These are phyloP conservation scores for Sternotherus odoratus DNA, from an alignment of 2,797 vertebrate species.

Conservation along the genomic window DNA sequence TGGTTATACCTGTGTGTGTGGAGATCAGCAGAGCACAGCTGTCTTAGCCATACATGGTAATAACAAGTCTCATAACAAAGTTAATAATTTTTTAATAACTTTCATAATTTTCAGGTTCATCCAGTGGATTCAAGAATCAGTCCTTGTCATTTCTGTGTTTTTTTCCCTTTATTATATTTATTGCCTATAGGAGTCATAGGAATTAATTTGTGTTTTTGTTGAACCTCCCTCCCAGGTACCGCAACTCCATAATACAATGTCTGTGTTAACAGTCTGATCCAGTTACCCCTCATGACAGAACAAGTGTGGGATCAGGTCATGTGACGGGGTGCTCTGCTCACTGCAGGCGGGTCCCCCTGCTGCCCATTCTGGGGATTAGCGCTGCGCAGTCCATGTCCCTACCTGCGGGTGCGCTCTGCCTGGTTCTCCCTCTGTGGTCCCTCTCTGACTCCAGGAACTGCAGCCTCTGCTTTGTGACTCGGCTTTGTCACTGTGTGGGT, in stretches of 20 bases:
- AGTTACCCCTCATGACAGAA: not conserved
- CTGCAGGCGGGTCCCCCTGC: not conserved
- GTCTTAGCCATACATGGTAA: slow-evolving; percentile 70
- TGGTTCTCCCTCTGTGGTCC: not conserved
- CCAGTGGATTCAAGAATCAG: not conserved
- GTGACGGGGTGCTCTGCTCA: not conserved
- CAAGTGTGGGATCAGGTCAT: not conserved
- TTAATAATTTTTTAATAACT: not conserved
- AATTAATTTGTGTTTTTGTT: not conserved
- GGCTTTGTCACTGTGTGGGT: not conserved
- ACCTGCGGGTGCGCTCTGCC: not conserved
- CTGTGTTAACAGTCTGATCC: rapidly evolving
- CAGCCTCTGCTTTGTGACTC: not conserved
- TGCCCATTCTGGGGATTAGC: not conserved
- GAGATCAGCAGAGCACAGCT: slow-evolving; percentile 69
- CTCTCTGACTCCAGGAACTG: not conserved
- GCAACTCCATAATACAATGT: rapidly evolving
- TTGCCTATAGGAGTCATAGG: rapidly evolving
- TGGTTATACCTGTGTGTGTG: slow-evolving; percentile 84
- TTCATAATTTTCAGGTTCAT: rapidly evolving
- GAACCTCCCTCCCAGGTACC: not conserved
- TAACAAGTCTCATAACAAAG: not conserved
- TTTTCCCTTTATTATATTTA: not conserved
- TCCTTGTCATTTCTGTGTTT: rapidly evolving
- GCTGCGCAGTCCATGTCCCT: not conserved